phyloP scores from a whole-genome alignment of 2,797 vertebrate species.

The Trachurus trachurus region DNA sequence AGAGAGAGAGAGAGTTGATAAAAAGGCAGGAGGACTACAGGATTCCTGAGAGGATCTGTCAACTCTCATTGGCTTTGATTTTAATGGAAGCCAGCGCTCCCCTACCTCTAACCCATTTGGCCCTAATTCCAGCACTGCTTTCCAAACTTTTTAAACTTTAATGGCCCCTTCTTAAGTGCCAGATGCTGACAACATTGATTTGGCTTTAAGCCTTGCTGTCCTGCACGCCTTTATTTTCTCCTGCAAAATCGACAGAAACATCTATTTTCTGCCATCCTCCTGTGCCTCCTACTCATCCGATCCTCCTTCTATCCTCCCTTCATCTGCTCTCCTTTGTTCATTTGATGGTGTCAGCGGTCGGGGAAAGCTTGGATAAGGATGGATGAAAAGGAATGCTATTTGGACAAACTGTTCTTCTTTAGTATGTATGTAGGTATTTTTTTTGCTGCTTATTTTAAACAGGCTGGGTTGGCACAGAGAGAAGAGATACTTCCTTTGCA shows the following conservation, averaged over 20 bases:
- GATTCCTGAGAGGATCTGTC: slow-evolving; percentile 79
- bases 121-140: slow-evolving; percentile 83
- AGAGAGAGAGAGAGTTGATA: slow-evolving; percentile 29
- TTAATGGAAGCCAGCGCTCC: slow-evolving; percentile 82
- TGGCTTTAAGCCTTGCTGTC: slow-evolving; percentile 82
- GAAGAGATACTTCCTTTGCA: slow-evolving; percentile 16
- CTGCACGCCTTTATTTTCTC: slow-evolving; percentile 81
- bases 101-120: slow-evolving; percentile 81
- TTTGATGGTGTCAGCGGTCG: slow-evolving; percentile 71
- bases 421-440: slow-evolving; percentile 34
- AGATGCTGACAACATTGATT: slow-evolving; percentile 87
- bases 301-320: slow-evolving; percentile 63
- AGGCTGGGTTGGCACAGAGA: slow-evolving; percentile 7
- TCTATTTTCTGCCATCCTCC: slow-evolving; percentile 82
- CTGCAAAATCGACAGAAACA: slow-evolving; percentile 85
- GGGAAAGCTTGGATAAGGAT: slow-evolving; percentile 57
- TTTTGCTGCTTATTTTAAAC: slow-evolving; percentile 22
- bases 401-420: slow-evolving; percentile 60
- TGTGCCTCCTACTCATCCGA: slow-evolving; percentile 69
- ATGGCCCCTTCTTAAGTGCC: slow-evolving; percentile 84
- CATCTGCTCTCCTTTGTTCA: slow-evolving; percentile 69
- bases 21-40: slow-evolving; percentile 46
- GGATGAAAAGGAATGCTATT: slow-evolving; percentile 64
- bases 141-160: slow-evolving; percentile 86
- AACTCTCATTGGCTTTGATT: slow-evolving; percentile 84